Conservation (phyloP, 92 coral and sea anemone species). For the Ricordea florida region DNA sequence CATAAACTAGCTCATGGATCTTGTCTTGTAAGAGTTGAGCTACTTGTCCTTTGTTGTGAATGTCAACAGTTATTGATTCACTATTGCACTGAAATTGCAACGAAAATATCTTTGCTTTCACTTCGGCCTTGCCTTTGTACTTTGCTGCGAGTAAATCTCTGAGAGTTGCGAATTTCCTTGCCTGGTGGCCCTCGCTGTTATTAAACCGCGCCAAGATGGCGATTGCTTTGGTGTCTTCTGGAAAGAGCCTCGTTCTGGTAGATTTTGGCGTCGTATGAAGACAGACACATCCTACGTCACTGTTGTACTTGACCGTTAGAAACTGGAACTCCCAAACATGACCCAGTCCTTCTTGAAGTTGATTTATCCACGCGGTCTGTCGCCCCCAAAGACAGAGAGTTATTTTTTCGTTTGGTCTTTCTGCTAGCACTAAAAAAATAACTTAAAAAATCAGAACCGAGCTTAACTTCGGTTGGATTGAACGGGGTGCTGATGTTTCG, state of each 20-base stretch:
- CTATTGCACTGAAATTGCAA: conserved; percentile 32
- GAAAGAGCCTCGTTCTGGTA: conserved; percentile 57
- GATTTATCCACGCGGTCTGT: conserved; percentile 74
- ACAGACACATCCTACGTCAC: conserved; percentile 18
- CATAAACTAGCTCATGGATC: conserved; percentile 50
- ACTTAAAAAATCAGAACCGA: neutral
- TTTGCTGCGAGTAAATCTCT: conserved; percentile 71
- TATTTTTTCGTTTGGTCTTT: conserved; percentile 61
- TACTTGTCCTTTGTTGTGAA: conserved; percentile 3
- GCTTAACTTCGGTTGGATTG: too few species aligned
- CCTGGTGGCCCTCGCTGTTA: neutral
- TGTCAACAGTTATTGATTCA: conserved; percentile 13
- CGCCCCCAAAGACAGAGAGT: conserved; percentile 83
- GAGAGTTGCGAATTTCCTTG: conserved; percentile 42
- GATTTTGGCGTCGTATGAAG: conserved; percentile 88
- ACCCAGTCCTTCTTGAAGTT: conserved; percentile 67
- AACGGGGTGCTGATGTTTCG: too few species aligned
- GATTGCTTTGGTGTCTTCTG: conserved; percentile 25
- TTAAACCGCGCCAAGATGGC: conserved; percentile 17
- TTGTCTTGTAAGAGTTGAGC: conserved; percentile 6
- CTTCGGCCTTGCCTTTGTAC: conserved; percentile 65
- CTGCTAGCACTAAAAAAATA: conserved; percentile 39
- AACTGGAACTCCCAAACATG: conserved; percentile 80
- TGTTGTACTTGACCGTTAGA: conserved; percentile 69
- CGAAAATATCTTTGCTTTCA: conserved; percentile 46